Evolutionary conservation across 2,797 vertebrate species (phyloP).

Genomic region (Petrocephalus schoutedeni): DNA sequence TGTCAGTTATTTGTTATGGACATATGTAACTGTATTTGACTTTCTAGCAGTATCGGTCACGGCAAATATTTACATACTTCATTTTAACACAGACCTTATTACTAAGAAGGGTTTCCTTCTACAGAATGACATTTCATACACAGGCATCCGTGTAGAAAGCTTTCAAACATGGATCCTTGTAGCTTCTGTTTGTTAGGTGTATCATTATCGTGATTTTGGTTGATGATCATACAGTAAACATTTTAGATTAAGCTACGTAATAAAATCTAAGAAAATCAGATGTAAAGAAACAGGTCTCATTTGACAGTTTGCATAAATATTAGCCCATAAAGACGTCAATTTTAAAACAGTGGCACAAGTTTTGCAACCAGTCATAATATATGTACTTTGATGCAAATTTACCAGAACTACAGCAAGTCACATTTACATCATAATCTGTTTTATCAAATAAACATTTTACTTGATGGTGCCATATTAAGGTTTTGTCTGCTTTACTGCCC

Average conservation of each 20-base stretch:
- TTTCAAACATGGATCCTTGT: neutral
- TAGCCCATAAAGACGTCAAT: neutral
- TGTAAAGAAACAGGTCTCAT: neutral
- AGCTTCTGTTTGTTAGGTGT: neutral
- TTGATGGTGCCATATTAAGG: neutral
- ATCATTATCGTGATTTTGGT: neutral
- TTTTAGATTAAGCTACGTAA: neutral
- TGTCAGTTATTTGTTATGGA: neutral
- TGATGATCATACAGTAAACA: neutral
- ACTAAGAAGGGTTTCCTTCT: neutral
- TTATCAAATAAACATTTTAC: neutral
- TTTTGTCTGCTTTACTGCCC: conserved; percentile 10
- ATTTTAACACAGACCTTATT: neutral
- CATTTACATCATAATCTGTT: neutral
- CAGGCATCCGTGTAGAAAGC: neutral
- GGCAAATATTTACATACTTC: neutral
- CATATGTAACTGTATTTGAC: neutral
- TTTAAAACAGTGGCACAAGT: neutral
- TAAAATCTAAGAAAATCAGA: neutral
- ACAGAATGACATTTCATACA: neutral
- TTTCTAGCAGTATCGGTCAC: neutral
- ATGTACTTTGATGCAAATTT: neutral
- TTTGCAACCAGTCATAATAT: neutral
- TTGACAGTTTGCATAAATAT: neutral
- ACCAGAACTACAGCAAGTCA: neutral